Evolutionary conservation across 2,113 vertebrate species (phyloP), one percentile per base, ranked within the genome.

Genomic region (Proterorhinus semilunaris): DNA sequence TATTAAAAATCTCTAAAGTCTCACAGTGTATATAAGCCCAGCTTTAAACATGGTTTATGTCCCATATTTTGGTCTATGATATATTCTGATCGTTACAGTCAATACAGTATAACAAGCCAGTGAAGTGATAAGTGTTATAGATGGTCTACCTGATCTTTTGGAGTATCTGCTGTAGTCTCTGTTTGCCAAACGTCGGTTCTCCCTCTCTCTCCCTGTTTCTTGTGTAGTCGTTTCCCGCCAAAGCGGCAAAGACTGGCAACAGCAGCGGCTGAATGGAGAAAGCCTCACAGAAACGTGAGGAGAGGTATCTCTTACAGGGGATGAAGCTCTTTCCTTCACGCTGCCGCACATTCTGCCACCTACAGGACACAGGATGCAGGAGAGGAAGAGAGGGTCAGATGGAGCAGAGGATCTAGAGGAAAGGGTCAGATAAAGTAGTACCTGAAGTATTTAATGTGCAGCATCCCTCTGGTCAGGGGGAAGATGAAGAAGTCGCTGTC

Each of bases 401-500:
- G 27, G 3, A 36, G 27, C 27, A 1, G 27, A 36, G 27, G 27
- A 36, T 36, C 2, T 3, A 36, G 27, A 36, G 27, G 3, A 36
- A 36, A 36, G 27, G 27, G 27, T 36, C 27, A 36, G 27, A 36
- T 36, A 36, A 36, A 5, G 17, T 55, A 21, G 16, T 43, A 98
- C 17, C 86, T 83, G 82, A 98, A 96, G 53, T 91, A 75, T 10
- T 42, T 69, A 12, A 93, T 57, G 0, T 94, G 94, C 81, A 94
- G 89, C 74, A 94, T 89, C 0, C 96, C 96, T 10, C 12, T 83
- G 1, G 82, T 82, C 43, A 96, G 47, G 93, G n/a, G 86, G 76
- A 95, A 98, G 62, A 96, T 89, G 78, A 85, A 96, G 68, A 98
- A 98, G 85, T 98, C 95, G 62, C 94, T 96, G 73, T 96, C 95